Conservation (phyloP, 2,797 vertebrate genomes). For the Characodon lateralis region DNA sequence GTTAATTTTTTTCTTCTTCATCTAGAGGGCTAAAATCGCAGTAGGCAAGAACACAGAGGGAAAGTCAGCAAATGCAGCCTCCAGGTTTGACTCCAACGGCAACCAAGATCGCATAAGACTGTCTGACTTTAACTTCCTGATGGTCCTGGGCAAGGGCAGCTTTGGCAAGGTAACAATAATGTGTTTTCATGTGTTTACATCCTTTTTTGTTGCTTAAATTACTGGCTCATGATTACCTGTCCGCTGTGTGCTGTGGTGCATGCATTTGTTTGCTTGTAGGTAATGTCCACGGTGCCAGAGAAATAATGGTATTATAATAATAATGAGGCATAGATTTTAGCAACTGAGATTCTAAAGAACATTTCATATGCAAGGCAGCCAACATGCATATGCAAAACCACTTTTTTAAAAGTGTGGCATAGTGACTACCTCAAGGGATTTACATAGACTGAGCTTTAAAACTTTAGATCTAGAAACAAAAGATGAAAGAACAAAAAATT, state of each 20-base stretch:
- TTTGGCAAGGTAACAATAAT: conserved; percentile 90
- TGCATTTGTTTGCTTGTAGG: neutral
- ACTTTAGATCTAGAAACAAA: conserved; percentile 16
- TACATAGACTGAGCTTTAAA: neutral
- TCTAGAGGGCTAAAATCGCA: conserved; percentile 92
- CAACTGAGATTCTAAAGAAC: neutral
- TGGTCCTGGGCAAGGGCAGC: conserved; percentile 97
- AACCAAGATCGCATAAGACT: conserved; percentile 94
- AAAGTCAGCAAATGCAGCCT: conserved; percentile 85
- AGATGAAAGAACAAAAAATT: conserved; percentile 23
- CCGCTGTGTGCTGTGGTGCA: neutral
- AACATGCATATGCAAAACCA: neutral
- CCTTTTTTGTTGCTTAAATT: neutral
- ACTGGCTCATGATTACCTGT: neutral
- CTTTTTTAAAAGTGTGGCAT: neutral
- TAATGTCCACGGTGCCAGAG: neutral
- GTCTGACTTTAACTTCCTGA: conserved; percentile 96
- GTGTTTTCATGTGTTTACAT: neutral
- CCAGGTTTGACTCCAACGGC: conserved; percentile 92
- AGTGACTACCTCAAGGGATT: conserved; percentile 3
- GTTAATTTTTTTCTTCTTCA: conserved; percentile 1
- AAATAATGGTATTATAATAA: neutral
- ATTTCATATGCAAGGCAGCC: neutral
- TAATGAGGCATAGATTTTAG: neutral
- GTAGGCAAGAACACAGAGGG: conserved; percentile 87